A percentile compares a stretch with the other conserved stretches of the same genome.
These are phyloP conservation scores for Acanthosepion pharaonis DNA, from an alignment of 2,888 invertebrate species.

Conservation along the genomic window DNA sequence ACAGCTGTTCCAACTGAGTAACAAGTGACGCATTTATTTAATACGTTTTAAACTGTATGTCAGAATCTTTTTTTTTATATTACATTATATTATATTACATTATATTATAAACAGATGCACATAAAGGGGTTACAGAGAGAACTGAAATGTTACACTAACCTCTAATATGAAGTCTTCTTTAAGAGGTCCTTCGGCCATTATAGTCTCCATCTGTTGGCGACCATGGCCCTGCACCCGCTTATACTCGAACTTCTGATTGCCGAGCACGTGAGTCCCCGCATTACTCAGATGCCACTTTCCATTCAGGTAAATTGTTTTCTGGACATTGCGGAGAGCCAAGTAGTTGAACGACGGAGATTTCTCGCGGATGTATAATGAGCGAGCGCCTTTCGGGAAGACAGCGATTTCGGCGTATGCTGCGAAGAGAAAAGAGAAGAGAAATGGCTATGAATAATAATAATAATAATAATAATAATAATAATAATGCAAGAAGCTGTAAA, in stretches of 20 bases:
- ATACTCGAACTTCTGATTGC: slow-evolving; percentile 90
- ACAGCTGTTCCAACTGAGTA: too few relatives aligned
- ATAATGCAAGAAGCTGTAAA: too few relatives aligned
- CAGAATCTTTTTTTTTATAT: too few relatives aligned
- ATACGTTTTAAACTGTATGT: too few relatives aligned
- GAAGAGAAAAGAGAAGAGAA: slow-evolving; percentile 44
- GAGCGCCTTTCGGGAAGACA: slow-evolving; percentile 93
- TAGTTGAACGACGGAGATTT: slow-evolving; percentile 89
- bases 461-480: too few relatives aligned
- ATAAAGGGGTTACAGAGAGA: not conserved
- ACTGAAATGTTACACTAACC: slow-evolving; percentile 76
- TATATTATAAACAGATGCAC: too few relatives aligned
- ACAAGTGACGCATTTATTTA: too few relatives aligned
- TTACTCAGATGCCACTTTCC: slow-evolving; percentile 96
- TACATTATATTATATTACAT: too few relatives aligned
- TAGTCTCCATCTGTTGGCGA: slow-evolving; percentile 81
- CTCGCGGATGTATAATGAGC: slow-evolving; percentile 88
- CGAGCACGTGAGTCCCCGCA: slow-evolving; percentile 85
- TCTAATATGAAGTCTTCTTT: slow-evolving; percentile 90
- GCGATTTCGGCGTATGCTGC: slow-evolving; percentile 93
- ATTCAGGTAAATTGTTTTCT: slow-evolving; percentile 91
- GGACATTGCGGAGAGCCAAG: slow-evolving; percentile 87
- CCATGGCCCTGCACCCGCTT: slow-evolving; percentile 77
- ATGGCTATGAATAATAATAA: too few relatives aligned
- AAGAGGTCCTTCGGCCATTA: slow-evolving; percentile 90